These are phyloP conservation scores for Aphidius colemani DNA, from an alignment of 2,888 invertebrate species.

Conservation along the genomic window DNA sequence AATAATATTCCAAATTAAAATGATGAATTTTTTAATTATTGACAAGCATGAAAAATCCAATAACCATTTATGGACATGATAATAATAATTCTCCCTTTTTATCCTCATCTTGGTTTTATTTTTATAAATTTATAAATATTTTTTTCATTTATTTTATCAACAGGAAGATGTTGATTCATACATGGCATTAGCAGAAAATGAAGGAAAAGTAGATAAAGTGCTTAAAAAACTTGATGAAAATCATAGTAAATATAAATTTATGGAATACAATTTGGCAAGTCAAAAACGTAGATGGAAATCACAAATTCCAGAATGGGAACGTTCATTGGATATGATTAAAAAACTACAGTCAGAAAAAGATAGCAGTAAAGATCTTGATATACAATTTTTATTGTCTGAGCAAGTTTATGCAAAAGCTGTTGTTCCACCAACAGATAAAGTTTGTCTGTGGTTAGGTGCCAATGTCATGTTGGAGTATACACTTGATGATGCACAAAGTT, in stretches of 20 bases:
- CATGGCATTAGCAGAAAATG: conserved; percentile 83
- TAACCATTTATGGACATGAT: no score
- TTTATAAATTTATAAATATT: conserved; percentile 13
- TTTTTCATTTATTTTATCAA: background rate
- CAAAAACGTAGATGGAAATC: conserved; percentile 84
- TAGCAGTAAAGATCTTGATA: conserved; percentile 71
- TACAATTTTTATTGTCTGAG: conserved; percentile 90
- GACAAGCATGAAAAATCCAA: no score
- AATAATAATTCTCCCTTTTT: background rate
- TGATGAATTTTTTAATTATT: background rate
- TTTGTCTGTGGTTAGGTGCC: conserved; percentile 83
- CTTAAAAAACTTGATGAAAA: conserved; percentile 87
- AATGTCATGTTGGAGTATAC: conserved; percentile 98
- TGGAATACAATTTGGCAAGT: conserved; percentile 90
- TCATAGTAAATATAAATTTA: conserved; percentile 95
- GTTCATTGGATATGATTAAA: conserved; percentile 89
- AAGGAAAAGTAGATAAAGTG: conserved; percentile 82
- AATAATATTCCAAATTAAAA: conserved; percentile 19
- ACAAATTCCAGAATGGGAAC: conserved; percentile 93
- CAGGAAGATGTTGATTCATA: conserved; percentile 95
- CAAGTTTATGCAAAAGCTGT: conserved; percentile 82
- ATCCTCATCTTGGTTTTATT: conserved; percentile 3
- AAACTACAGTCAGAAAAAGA: conserved; percentile 82
- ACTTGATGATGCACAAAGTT: conserved; percentile 84
- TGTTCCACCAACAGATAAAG: conserved; percentile 87